Base-by-base conservation (phyloP, 2,797 vertebrate genomes). In the Cossypha heuglini region DNA sequence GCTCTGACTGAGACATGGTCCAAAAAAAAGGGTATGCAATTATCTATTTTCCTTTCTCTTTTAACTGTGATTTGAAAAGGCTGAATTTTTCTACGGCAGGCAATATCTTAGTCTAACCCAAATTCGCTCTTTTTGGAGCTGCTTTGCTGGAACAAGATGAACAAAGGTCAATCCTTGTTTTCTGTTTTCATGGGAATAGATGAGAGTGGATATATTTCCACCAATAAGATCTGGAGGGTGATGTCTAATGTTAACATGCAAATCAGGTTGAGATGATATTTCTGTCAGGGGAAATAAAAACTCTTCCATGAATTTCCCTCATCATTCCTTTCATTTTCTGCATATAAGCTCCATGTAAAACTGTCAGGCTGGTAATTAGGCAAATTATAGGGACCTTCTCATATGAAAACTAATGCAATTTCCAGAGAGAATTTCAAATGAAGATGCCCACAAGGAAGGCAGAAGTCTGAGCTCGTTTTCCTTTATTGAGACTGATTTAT, bases 321-420 rank as follows among this genome's bases (percentile, higher is more conserved):
- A 94, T 95, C 78, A 89, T 94, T 91, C 63, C 87, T 89, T 95
- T 94, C 20, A 90, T 96, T 94, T 95, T 96, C 85, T 95, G 54
- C 49, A 40, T 87, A 86, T 61, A 93, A 92, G 52, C 61, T 86
- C 66, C 88, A 80, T 55, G 81, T 88, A 95, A 91, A 94, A 45
- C 76, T 86, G 87, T 77, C 89, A 90, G 85, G 38, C 54, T 93
- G 81, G 72, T 95, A 94, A 96, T 96, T 96, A 93, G 72, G 61
- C 74, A 96, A 71, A 93, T 96, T 94, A 85, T 85, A 77, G 42
- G 61, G 62, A 94, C 78, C 31, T 78, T 92, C 92, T 96, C 55
- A 14, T 92, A 94, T 68, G 94, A 94, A 94, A 94, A 92, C 40
- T 45, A 94, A 72, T 40, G 72, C 77, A 72, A 61, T 92, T 95